These are phyloP conservation scores for Oligia fasciuncula DNA, from an alignment of 2,888 invertebrate species.

Conservation along the genomic window DNA sequence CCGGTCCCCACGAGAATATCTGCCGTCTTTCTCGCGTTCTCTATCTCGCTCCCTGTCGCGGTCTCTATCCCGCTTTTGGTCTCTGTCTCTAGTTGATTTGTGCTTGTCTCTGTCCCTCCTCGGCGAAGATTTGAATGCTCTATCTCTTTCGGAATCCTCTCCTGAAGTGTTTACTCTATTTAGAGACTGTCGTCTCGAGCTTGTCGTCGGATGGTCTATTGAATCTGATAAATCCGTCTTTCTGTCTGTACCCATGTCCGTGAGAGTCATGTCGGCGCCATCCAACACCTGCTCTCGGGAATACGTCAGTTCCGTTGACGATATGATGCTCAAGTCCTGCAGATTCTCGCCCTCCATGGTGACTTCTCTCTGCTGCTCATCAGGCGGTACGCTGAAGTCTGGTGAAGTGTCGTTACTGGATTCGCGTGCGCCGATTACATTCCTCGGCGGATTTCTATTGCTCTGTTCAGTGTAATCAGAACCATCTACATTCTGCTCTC, in stretches of 20 bases:
- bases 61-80: slow-evolving; percentile 71
- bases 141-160: slow-evolving; percentile 85
- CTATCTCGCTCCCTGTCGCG: slow-evolving; percentile 74
- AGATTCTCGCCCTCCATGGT: slow-evolving; percentile 91
- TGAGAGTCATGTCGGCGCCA: slow-evolving; percentile 81
- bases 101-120: slow-evolving; percentile 81
- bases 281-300: slow-evolving; percentile 88
- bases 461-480: slow-evolving; percentile 84
- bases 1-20: slow-evolving; percentile 80
- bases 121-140: slow-evolving; percentile 81
- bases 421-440: slow-evolving; percentile 77
- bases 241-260: slow-evolving; percentile 71
- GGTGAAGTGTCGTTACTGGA: slow-evolving; percentile 71
- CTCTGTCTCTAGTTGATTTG: slow-evolving; percentile 76
- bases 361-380: slow-evolving; percentile 88
- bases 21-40: slow-evolving; percentile 78
- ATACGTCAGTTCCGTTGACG: slow-evolving; percentile 79
- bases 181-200: slow-evolving; percentile 78
- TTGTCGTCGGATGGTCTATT: slow-evolving; percentile 75
- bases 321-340: slow-evolving; percentile 83
- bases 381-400: slow-evolving; percentile 75
- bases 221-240: slow-evolving; percentile 79
- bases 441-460: slow-evolving; percentile 75
- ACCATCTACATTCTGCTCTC: slow-evolving; percentile 86
- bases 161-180: slow-evolving; percentile 82